phyloP scores from a whole-genome alignment of 2,797 vertebrate genomes.

The Enteromius unitaeniatus region DNA sequence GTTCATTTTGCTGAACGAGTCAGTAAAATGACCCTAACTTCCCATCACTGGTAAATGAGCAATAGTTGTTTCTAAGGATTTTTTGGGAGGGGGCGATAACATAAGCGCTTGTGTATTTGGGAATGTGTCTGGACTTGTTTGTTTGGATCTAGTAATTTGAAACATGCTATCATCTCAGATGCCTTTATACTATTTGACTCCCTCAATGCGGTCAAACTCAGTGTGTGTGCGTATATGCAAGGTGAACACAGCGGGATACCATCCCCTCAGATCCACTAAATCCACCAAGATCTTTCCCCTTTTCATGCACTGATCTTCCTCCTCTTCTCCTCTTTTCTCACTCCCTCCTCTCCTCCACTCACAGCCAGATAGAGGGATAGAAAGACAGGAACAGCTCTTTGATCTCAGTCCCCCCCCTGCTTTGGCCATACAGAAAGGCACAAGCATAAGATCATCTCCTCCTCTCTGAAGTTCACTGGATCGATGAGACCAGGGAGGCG shows the following conservation, averaged over 20 bases:
- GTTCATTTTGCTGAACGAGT: too few species aligned
- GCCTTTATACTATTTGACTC: neutral
- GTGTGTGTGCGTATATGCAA: slow-evolving; percentile 11
- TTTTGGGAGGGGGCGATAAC: neutral
- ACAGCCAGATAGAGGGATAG: slow-evolving; percentile 34
- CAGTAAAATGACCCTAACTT: too few species aligned
- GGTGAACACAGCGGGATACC: slow-evolving; percentile 55
- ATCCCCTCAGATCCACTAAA: slow-evolving; percentile 55
- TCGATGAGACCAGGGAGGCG: slow-evolving; percentile 22
- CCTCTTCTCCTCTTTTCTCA: slow-evolving; percentile 40
- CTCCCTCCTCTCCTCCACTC: slow-evolving; percentile 38
- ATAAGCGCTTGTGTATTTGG: neutral
- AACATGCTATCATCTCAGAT: neutral
- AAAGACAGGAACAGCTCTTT: slow-evolving; percentile 48
- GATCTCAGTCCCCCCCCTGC: slow-evolving; percentile 51
- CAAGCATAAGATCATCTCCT: slow-evolving; percentile 48
- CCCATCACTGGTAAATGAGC: neutral
- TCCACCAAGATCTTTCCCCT: slow-evolving; percentile 49
- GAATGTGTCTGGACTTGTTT: neutral
- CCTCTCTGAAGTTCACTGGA: slow-evolving; percentile 54
- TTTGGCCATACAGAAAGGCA: slow-evolving; percentile 47
- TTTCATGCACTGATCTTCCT: slow-evolving; percentile 56
- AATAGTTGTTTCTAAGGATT: neutral
- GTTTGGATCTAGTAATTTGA: neutral
- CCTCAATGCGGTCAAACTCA: slow-evolving; percentile 1